Evolutionary conservation across 2,888 invertebrate species (phyloP).

Genomic region (Acanthopleura granulata): DNA sequence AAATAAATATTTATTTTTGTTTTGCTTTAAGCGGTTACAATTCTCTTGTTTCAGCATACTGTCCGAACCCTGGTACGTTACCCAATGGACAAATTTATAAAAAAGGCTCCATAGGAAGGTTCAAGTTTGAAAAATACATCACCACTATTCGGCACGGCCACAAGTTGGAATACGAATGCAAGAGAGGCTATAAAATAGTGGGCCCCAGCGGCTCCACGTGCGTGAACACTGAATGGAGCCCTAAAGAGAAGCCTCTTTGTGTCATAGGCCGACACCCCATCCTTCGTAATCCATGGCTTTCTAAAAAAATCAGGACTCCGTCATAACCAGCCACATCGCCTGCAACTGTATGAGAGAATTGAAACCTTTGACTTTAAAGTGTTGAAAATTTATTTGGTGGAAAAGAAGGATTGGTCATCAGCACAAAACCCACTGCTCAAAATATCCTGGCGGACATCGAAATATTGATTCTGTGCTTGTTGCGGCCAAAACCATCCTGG

Average conservation of each 20-base stretch:
- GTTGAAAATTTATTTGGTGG: no score
- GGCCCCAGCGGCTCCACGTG: slow-evolving; percentile 93
- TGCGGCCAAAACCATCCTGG: no score
- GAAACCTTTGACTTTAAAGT: no score
- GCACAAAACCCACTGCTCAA: no score
- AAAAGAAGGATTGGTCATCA: no score
- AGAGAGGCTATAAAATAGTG: slow-evolving; percentile 88
- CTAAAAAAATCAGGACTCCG: not conserved
- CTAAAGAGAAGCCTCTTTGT: slow-evolving; percentile 85
- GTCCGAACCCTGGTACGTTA: slow-evolving; percentile 92
- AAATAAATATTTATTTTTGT: not conserved
- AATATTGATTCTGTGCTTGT: no score
- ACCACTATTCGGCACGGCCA: slow-evolving; percentile 59
- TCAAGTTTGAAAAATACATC: slow-evolving; percentile 94
- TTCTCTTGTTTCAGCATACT: slow-evolving; percentile 77
- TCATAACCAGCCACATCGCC: no score
- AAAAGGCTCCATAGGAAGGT: slow-evolving; percentile 80
- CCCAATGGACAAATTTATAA: slow-evolving; percentile 84
- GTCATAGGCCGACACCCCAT: slow-evolving; percentile 81
- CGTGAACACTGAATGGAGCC: slow-evolving; percentile 94
- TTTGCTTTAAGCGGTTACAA: not conserved
- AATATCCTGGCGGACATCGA: no score
- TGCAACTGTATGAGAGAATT: no score
- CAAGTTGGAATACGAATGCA: slow-evolving; percentile 87
- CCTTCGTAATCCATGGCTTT: not conserved